These are phyloP conservation scores for Rhinoderma darwinii DNA, from an alignment of 2,113 vertebrate species.

Conservation along the genomic window DNA sequence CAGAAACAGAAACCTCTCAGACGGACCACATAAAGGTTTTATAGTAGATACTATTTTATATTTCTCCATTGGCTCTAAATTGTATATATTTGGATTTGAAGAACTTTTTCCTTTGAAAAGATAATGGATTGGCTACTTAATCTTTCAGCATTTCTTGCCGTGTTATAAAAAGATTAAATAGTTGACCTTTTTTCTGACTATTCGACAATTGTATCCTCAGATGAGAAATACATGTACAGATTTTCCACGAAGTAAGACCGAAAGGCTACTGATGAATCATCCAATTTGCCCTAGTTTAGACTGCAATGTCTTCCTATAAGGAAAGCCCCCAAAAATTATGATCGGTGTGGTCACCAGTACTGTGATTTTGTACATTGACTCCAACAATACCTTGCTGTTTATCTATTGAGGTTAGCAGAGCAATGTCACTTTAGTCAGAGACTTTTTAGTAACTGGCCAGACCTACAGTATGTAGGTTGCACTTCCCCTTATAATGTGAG, in stretches of 20 bases:
- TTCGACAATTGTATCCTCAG: no score
- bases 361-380: neutral
- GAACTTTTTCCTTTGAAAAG: no score
- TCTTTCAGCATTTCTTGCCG: neutral
- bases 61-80: no score
- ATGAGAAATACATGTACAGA: neutral
- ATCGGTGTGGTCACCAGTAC: neutral
- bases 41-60: no score
- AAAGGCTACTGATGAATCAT: neutral
- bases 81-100: no score
- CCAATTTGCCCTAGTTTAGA: constrained; percentile 12
- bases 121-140: neutral
- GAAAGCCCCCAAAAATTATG: constrained; percentile 5
- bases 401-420: neutral
- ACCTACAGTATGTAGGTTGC: neutral
- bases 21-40: no score
- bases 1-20: no score
- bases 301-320: no score
- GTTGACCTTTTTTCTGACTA: neutral
- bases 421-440: neutral
- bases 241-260: neutral
- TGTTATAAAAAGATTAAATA: neutral
- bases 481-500: neutral
- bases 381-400: neutral
- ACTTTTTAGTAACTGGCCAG: neutral